These are phyloP conservation scores for Exephanes ischioxanthus DNA, from an alignment of 2,888 invertebrate species.

Conservation along the genomic window DNA sequence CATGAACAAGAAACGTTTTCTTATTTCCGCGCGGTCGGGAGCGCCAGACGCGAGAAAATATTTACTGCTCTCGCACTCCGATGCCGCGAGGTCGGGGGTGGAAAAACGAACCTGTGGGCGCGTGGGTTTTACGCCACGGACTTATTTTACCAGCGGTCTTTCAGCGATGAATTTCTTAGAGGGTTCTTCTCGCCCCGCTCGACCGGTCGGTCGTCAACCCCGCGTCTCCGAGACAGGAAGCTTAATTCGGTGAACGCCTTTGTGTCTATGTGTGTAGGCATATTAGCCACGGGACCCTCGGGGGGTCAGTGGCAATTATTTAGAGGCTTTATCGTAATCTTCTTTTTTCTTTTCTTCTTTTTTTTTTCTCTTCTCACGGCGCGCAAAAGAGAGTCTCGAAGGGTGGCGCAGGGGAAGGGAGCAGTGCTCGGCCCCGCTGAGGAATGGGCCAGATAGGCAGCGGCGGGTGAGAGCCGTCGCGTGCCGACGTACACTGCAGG, in stretches of 20 bases:
- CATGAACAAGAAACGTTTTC: conserved; percentile 52
- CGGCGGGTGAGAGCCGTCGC: conserved; percentile 72
- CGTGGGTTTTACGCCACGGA: neutral
- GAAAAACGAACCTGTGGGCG: neutral
- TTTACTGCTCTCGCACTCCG: conserved; percentile 40
- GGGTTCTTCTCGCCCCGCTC: neutral
- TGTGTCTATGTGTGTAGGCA: conserved; percentile 47
- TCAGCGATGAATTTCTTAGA: conserved; percentile 59
- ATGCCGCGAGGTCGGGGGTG: neutral
- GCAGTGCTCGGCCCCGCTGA: conserved; percentile 71
- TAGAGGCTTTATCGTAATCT: conserved; percentile 79
- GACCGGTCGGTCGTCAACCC: conserved; percentile 51
- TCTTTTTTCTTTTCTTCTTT: conserved; percentile 38
- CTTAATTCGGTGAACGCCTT: conserved; percentile 61
- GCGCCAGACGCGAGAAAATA: conserved; percentile 44
- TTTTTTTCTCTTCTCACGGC: conserved; percentile 71
- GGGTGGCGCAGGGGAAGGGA: conserved; percentile 37
- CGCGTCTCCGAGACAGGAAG: conserved; percentile 14
- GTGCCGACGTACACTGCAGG: conserved; percentile 80
- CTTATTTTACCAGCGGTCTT: conserved; percentile 19
- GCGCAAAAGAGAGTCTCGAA: conserved; percentile 75
- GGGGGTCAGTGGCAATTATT: conserved; percentile 79
- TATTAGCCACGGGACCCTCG: conserved; percentile 73
- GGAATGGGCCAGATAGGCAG: conserved; percentile 82
- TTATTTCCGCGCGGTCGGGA: conserved; percentile 19